Percentiles rank a stretch among this genome's conserved stretches.
phyloP scores from a whole-genome alignment of 1,140 invertebrate genomes.

The Bathynomus jamesi region DNA sequence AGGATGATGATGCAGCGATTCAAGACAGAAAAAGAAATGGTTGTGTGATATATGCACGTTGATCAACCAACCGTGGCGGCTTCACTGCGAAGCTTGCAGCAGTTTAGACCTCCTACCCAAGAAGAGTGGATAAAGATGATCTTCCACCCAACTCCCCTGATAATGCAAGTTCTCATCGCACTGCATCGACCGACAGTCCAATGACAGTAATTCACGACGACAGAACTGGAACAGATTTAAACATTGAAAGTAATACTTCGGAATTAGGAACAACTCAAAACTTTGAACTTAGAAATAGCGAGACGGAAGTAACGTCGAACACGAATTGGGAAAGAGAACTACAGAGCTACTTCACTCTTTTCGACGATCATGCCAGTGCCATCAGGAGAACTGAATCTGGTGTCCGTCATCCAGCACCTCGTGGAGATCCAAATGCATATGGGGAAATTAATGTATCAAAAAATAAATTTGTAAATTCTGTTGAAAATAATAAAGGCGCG shows the following conservation, averaged over 20 bases:
- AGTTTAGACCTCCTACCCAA: constrained; percentile 39
- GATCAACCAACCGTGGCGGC: constrained; percentile 50
- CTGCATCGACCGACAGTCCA: constrained; percentile 5
- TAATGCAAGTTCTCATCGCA: background rate
- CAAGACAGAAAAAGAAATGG: constrained; percentile 42
- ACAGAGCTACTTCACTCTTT: constrained; percentile 32
- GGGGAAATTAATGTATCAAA: background rate
- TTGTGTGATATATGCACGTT: constrained; percentile 50
- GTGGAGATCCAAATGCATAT: background rate
- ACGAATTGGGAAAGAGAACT: constrained; percentile 36
- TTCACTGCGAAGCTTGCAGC: constrained; percentile 51
- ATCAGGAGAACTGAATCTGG: background rate
- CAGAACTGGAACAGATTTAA: too few species aligned
- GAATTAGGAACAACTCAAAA: too few species aligned
- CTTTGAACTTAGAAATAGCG: too few species aligned
- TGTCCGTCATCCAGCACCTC: background rate
- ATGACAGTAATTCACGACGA: constrained; percentile 24
- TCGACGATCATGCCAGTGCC: constrained; percentile 9
- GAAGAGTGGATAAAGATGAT: constrained; percentile 22
- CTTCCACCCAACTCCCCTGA: background rate
- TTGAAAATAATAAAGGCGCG: background rate
- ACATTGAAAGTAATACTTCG: too few species aligned
- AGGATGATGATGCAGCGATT: constrained; percentile 10
- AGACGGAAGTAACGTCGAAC: constrained; percentile 12
- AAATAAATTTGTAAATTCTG: background rate